Conservation (phyloP, 1,140 invertebrate species). For the Eueides isabella region DNA sequence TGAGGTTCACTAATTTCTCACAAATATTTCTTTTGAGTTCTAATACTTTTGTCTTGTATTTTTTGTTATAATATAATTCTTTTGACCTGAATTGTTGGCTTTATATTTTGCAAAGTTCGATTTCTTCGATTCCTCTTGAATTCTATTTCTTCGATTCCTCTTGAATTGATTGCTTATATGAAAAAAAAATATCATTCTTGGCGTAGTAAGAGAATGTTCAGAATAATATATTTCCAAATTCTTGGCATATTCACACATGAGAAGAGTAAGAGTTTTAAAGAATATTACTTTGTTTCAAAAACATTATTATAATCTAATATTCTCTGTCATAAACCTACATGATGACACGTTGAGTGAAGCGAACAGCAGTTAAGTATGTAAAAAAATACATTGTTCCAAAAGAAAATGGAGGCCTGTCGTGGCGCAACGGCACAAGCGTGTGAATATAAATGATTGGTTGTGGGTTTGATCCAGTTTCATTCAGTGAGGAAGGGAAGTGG, state of each 20-base stretch:
- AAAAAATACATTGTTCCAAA: constrained; percentile 21
- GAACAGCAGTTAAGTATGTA: not conserved
- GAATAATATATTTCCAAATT: not conserved
- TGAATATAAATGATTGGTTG: no score
- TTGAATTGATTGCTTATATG: no score
- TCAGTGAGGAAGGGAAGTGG: no score
- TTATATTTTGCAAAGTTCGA: no score
- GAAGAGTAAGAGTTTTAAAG: no score
- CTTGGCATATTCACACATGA: no score
- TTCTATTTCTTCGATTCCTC: no score
- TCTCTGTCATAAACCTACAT: not conserved
- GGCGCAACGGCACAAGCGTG: no score
- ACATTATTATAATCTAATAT: not conserved
- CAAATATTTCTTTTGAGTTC: not conserved
- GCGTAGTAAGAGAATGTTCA: not conserved
- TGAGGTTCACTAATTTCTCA: not conserved
- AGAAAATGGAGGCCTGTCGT: not conserved
- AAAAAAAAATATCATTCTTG: no score
- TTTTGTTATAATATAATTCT: not conserved
- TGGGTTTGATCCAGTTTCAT: not conserved
- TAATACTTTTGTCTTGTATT: not conserved
- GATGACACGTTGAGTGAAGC: not conserved
- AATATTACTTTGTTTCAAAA: no score
- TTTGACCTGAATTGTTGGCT: not conserved
- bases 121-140: no score